Evolutionary conservation across 2,113 vertebrate species (phyloP), one percentile per base, ranked within the genome.

Genomic region (Catharus bicknelli): DNA sequence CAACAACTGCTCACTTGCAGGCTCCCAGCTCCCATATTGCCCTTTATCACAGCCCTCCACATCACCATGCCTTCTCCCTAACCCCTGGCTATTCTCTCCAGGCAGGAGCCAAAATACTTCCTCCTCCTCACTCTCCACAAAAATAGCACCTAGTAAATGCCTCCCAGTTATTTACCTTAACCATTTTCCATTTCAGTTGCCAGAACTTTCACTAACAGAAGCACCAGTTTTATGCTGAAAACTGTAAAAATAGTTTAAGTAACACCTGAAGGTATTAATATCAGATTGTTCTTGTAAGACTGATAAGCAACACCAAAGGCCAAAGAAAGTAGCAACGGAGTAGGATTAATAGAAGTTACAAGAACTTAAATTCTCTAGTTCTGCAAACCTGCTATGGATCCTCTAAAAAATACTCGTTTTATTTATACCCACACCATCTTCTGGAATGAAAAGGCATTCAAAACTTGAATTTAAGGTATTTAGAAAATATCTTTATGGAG

Each of bases 21-120:
- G 22, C 23, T 58, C 23, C 21, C 38, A 58, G 1, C 8, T 20
- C 32, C 0, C 38, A 0, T 17, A 43, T 27, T 25, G 51, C 2
- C 36, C 32, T 32, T 43, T 7, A 32, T 1, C 11, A 42, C 58
- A 66, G n/a, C 6, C 7, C 3, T 54, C 40, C 18, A 19, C 13
- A 54, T 18, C 16, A 4, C 30, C 1, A 0, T 14, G 32, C 14
- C 22, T 30, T 64, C n/a, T 34, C 23, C 16, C 19, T 18, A 16
- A n/a, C 6, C 25, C 26, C 50, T 43, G 8, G 19, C 25, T 63
- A 13, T 5, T 47, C 40, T 43, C 64, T 34, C 48, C 57, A 42
- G 1, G 11, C 19, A 64, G 21, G 54, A 86, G n/a, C 10, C 47
- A 85, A 81, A 94, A 86, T 13, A 57, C 15, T 59, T 64, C 45